Evolutionary conservation across 2,113 vertebrate species (phyloP), one percentile per base, ranked within the genome.

Genomic region (Boulengeromyrus knoepffleri): DNA sequence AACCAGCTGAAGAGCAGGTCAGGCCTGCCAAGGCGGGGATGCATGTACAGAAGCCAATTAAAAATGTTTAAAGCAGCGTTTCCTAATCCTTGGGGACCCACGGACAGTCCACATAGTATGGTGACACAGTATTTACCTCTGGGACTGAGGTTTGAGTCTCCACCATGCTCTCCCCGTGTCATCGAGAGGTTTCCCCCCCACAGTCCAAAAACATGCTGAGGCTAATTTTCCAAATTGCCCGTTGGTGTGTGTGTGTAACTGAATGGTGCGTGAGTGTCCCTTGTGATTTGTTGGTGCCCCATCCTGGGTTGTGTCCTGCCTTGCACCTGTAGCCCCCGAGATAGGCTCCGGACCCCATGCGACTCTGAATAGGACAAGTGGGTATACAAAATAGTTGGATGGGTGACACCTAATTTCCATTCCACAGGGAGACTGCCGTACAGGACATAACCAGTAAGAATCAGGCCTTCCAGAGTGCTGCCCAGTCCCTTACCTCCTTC

Each of bases 1-100:
- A 97, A 98, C 93, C 97, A 99, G 94, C 94, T 99, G 91, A 96
- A 97, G 12, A 96, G 97, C 66, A 94, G 97, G 98, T 99, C 91
- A 96, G 95, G 39, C 36, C 53, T 62, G 27, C 21, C 85, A 87
- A 17, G 17, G 39, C 42, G 0, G 83, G 13, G 24, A 45, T n/a
- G 83, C 45, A 85, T 47, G 8, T 45, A 47, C 19, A 19, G 21
- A 80, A 39, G 74, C 31, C 74, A 19, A 7, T 80, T 36, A 42
- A 42, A 39, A 39, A 39, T 3, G 24, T 62, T 62, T n/a, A 62
- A 62, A 62, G 6, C 56, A 62, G 6, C n/a, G 24, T 62, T 62
- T 62, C 56, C 56, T 31, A 24, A n/a, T n/a, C 21, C 24, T n/a
- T 9, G 1, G 56, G 6, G 56, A 62, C 56, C 21, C 7, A 62